Evolutionary conservation across 1,140 invertebrate genomes (phyloP).

Genomic region (Acromyrmex heyeri): DNA sequence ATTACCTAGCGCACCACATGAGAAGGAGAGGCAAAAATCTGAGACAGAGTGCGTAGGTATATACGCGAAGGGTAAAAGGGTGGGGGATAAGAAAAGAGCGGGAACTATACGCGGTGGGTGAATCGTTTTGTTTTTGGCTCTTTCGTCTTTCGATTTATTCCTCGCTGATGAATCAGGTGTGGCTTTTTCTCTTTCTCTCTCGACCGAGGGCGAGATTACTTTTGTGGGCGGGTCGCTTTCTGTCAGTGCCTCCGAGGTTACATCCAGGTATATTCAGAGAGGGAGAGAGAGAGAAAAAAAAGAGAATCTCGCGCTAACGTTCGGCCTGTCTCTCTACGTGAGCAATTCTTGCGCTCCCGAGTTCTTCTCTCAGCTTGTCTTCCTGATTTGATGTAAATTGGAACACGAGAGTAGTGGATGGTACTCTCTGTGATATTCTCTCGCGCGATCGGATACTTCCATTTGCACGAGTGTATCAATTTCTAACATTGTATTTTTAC

Average conservation of each 20-base stretch:
- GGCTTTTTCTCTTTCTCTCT: constrained; percentile 70
- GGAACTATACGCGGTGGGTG: constrained; percentile 64
- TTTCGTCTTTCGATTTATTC: constrained; percentile 82
- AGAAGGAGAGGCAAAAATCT: constrained; percentile 47
- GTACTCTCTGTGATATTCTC: constrained; percentile 30
- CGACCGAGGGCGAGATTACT: constrained; percentile 84
- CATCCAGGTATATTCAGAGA: constrained; percentile 79
- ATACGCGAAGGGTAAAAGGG: constrained; percentile 30
- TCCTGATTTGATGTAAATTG: constrained; percentile 84
- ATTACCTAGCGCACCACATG: constrained; percentile 61
- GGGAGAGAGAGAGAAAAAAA: not conserved
- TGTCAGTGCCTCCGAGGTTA: constrained; percentile 84
- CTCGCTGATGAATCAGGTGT: constrained; percentile 86
- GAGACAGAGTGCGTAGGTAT: not conserved
- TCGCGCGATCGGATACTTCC: constrained; percentile 46
- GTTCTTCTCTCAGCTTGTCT: constrained; percentile 56
- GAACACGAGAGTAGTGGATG: constrained; percentile 75
- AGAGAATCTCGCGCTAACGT: constrained; percentile 58
- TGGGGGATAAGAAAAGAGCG: constrained; percentile 55
- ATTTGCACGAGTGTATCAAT: constrained; percentile 34
- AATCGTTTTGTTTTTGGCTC: constrained; percentile 79
- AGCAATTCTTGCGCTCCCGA: constrained; percentile 67
- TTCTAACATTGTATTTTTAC: constrained; percentile 27
- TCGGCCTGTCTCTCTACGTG: constrained; percentile 52
- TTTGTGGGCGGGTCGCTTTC: constrained; percentile 87